These are phyloP conservation scores for Timema cristinae DNA, from an alignment of 2,888 invertebrate species.

Conservation along the genomic window DNA sequence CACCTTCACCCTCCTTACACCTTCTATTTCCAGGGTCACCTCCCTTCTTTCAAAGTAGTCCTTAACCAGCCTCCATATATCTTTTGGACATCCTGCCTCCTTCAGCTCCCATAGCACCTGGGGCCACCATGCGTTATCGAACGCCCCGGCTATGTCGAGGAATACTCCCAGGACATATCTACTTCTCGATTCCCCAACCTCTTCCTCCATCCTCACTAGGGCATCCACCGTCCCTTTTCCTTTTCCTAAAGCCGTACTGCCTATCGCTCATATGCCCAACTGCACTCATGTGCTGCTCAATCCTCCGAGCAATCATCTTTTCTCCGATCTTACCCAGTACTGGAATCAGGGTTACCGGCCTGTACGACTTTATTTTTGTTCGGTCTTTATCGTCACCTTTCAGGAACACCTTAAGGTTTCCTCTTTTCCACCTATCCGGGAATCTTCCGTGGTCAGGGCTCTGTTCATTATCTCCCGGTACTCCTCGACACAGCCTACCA, in stretches of 20 bases:
- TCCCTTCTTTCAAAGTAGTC: background rate
- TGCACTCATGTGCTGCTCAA: background rate
- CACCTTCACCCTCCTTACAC: background rate
- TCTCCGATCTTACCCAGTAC: background rate
- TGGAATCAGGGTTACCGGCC: background rate
- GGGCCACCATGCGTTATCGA: background rate
- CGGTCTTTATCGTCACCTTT: background rate
- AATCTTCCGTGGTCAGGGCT: background rate
- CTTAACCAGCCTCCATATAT: background rate
- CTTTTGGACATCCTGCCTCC: background rate
- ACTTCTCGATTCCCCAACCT: background rate
- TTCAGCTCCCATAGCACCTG: background rate
- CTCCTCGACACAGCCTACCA: too few relatives aligned
- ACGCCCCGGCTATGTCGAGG: background rate
- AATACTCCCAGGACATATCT: constrained; percentile 2
- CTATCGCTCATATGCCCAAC: too few relatives aligned
- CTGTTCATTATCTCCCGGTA: background rate
- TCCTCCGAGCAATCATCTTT: background rate
- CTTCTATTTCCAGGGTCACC: background rate
- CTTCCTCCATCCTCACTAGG: background rate
- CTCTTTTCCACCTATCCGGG: background rate
- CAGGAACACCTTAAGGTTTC: background rate
- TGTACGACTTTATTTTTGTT: background rate
- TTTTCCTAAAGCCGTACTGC: background rate
- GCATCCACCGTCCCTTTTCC: background rate